These are phyloP conservation scores for Trematocara variabile DNA, from an alignment of 2,113 vertebrate species.

Conservation along the genomic window DNA sequence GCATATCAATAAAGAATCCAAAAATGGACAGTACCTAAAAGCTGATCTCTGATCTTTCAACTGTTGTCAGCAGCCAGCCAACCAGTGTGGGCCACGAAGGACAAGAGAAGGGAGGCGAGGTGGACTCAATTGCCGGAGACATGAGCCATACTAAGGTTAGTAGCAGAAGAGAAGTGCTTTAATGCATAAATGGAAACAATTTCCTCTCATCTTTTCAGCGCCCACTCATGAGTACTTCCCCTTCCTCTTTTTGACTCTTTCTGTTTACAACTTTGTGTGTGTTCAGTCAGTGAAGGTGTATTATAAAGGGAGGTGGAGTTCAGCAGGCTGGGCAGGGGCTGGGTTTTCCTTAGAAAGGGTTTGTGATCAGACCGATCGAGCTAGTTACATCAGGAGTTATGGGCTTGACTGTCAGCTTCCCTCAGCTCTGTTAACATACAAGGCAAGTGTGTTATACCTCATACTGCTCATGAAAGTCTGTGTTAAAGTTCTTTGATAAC, in stretches of 20 bases:
- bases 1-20: not conserved
- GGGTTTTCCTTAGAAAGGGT: not conserved
- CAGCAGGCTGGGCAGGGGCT: not conserved
- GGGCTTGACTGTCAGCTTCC: not conserved
- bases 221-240: not conserved
- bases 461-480: not conserved
- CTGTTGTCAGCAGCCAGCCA: conserved; percentile 61
- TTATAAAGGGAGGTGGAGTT: not conserved
- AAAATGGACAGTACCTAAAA: not conserved
- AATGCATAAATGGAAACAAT: not conserved
- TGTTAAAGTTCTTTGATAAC: not conserved
- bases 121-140: conserved; percentile 21
- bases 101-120: conserved; percentile 16
- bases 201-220: conserved; percentile 35
- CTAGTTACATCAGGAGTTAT: not conserved
- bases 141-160: conserved; percentile 78
- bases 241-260: conserved; percentile 15
- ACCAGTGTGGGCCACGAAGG: conserved; percentile 1
- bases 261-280: not conserved
- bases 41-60: conserved; percentile 20
- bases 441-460: conserved; percentile 1
- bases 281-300: not conserved
- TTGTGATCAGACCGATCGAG: not conserved
- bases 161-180: conserved; percentile 32
- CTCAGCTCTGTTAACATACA: not conserved